Conservation (phyloP, 2,797 vertebrate genomes). For the Myotis vivesi region DNA sequence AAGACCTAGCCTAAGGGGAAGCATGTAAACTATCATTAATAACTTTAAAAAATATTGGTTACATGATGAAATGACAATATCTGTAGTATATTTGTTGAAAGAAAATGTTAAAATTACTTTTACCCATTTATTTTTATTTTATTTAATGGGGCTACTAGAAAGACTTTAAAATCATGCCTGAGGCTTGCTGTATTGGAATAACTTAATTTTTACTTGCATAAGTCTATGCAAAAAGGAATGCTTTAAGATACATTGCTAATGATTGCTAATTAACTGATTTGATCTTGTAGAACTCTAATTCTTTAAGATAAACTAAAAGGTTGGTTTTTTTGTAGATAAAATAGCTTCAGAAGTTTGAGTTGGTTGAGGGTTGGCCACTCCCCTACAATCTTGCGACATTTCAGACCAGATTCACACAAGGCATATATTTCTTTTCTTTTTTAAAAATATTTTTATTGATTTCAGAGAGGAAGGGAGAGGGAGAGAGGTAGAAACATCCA, state of each 20-base stretch:
- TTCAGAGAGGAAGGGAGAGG: too few relatives aligned
- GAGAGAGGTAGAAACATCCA: too few relatives aligned
- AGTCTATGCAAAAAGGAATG: neutral
- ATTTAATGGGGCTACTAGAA: neutral
- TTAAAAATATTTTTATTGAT: too few relatives aligned
- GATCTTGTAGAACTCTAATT: neutral
- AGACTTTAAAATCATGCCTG: neutral
- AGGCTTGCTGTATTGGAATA: neutral
- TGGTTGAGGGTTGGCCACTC: neutral
- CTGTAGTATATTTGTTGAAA: neutral
- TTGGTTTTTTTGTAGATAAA: neutral
- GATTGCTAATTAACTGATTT: neutral
- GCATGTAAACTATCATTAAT: neutral
- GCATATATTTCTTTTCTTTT: neutral
- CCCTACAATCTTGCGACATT: neutral
- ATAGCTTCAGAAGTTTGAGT: neutral
- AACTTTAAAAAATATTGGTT: neutral
- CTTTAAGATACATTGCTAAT: neutral
- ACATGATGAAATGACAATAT: neutral
- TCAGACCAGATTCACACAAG: neutral
- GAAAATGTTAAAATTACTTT: neutral
- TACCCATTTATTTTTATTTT: neutral
- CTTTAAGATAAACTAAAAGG: neutral
- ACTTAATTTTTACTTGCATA: neutral
- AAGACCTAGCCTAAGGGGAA: neutral